phyloP scores from a whole-genome alignment of 2,888 invertebrate species.

The Aelia acuminata region DNA sequence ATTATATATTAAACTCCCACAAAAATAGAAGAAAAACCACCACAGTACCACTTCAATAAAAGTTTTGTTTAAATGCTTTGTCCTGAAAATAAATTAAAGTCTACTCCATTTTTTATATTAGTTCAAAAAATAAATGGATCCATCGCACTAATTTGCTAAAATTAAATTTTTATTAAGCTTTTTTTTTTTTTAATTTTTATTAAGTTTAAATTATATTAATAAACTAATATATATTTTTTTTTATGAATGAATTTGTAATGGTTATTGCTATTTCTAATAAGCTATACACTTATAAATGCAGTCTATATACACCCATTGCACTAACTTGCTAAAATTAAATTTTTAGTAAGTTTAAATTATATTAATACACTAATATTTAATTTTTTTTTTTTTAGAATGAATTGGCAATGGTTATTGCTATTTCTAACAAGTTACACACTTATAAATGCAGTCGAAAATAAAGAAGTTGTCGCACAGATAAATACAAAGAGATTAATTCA shows the following conservation, averaged over 20 bases:
- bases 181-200: too few relatives aligned
- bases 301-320: too few relatives aligned
- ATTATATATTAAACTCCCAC: too few relatives aligned
- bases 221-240: not conserved
- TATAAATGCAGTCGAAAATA: constrained; percentile 65
- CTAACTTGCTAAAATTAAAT: too few relatives aligned
- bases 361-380: not conserved
- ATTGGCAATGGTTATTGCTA: constrained; percentile 60
- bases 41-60: too few relatives aligned
- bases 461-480: constrained; percentile 74
- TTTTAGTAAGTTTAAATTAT: not conserved
- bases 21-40: too few relatives aligned
- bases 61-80: too few relatives aligned
- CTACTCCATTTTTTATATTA: too few relatives aligned
- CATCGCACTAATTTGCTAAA: too few relatives aligned
- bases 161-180: too few relatives aligned
- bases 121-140: too few relatives aligned
- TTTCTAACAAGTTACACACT: not conserved
- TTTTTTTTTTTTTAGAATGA: constrained; percentile 56
- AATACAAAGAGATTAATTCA: constrained; percentile 76
- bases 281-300: not conserved
- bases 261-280: constrained; percentile 51
- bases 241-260: constrained; percentile 61
- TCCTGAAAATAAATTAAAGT: too few relatives aligned
- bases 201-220: not conserved